Evolutionary conservation across 1,140 invertebrate genomes (phyloP).

Genomic region (Leptinotarsa lineolata): DNA sequence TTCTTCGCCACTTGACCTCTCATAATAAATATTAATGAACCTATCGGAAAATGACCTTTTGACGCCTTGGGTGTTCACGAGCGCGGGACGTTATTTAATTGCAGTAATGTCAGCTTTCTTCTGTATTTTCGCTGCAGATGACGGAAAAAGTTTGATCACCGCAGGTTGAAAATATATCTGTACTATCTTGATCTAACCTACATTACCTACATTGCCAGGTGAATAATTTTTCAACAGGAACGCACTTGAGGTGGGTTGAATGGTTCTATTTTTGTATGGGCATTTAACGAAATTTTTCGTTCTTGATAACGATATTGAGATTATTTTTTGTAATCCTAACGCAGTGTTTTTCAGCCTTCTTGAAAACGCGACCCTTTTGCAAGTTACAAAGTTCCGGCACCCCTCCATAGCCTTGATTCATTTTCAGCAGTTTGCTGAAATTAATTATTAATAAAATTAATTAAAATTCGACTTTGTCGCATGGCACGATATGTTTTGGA

Average conservation of each 20-base stretch:
- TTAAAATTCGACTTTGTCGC: too few species aligned
- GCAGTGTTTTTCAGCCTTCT: too few species aligned
- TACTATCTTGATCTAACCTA: neutral
- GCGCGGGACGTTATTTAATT: slow-evolving; percentile 12
- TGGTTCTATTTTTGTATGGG: too few species aligned
- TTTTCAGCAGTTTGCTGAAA: too few species aligned
- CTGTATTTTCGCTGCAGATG: slow-evolving; percentile 5
- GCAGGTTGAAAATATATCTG: neutral
- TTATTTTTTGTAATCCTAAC: too few species aligned
- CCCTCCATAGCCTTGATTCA: too few species aligned
- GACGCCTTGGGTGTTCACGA: slow-evolving; percentile 21
- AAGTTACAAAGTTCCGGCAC: too few species aligned
- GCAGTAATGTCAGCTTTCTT: slow-evolving; percentile 18
- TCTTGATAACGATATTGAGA: too few species aligned
- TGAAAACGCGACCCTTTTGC: too few species aligned
- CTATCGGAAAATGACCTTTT: slow-evolving; percentile 18
- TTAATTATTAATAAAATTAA: too few species aligned
- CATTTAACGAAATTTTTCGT: too few species aligned
- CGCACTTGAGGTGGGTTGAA: neutral
- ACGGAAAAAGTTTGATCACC: neutral
- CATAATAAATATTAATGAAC: slow-evolving; percentile 24
- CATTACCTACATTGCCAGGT: neutral
- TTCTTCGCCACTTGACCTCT: slow-evolving; percentile 17
- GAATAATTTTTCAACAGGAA: neutral
- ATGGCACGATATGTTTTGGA: too few species aligned